Evolutionary conservation across 2,797 vertebrate genomes (phyloP), one percentile per base, ranked within the genome.

Genomic region (Cuculus canorus): DNA sequence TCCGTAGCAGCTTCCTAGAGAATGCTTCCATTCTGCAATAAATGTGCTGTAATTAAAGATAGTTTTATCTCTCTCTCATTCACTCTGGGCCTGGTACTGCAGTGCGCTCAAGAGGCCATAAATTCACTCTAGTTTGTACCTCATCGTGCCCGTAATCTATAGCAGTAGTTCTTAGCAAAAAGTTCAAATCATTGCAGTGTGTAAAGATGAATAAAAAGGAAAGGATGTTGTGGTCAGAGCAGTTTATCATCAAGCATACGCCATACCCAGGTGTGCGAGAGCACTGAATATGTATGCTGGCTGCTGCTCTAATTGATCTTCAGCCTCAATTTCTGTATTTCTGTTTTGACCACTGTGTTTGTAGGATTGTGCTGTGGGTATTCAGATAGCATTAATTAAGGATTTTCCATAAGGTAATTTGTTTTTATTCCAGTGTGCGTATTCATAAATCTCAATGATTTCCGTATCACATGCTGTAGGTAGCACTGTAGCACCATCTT

Each of bases 401-500:
- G 28, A 82, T 86, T 82, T 94, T 91, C 33, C 22, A 35, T 68
- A 17, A 2, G 41, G n/a, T 80, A 32, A 60, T 77, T 93, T 92
- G 41, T 60, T 68, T 77, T 80, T 68, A 57, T 91, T 93, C 50
- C 28, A 76, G 30, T 47, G n/a, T 93, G 71, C 70, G 53, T 86
- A 60, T 71, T 89, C 41, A 83, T 28, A 75, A 89, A 85, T 91
- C 64, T 92, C 43, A 70, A 2, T 86, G 30, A 79, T 37, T 56
- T 76, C n/a, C 16, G 18, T n/a, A 48, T 80, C 35, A 10, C 53
- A 2, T 25, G 45, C 90, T 77, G 53, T 92, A 25, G 86, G 76
- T 80, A 96, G 96, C 89, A 83, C 96, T 93, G 93, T 71, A 96
- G 97, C 97, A 96, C 96, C 96, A 95, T 98, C 97, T 97, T 96